phyloP scores from a whole-genome alignment of 2,888 invertebrate species.

The Drosophila prolongata region DNA sequence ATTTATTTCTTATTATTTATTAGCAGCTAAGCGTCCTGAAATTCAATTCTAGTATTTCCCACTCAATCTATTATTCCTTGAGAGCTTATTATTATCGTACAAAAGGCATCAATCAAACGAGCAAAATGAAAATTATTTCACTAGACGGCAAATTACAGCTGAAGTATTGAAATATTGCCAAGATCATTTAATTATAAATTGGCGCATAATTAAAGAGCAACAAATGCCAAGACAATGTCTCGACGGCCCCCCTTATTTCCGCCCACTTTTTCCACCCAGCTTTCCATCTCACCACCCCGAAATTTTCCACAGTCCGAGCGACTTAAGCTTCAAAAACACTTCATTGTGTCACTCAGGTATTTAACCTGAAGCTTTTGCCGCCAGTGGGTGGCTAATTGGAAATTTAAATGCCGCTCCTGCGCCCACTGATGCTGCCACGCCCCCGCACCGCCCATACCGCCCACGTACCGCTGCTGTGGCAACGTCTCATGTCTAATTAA shows the following conservation, averaged over 20 bases:
- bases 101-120: slow-evolving; percentile 23
- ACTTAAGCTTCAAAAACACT: slow-evolving; percentile 42
- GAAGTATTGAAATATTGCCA: slow-evolving; percentile 33
- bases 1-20: neutral
- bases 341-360: slow-evolving; percentile 44
- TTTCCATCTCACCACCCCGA: neutral
- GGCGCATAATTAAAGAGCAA: slow-evolving; percentile 36
- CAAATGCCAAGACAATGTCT: slow-evolving; percentile 11
- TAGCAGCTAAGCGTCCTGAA: neutral
- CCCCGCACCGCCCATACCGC: slow-evolving; percentile 8
- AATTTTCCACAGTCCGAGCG: slow-evolving; percentile 6
- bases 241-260: neutral
- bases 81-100: slow-evolving; percentile 17
- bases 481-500: slow-evolving; percentile 57
- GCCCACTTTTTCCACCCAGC: neutral
- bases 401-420: slow-evolving; percentile 47
- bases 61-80: slow-evolving; percentile 14
- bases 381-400: slow-evolving; percentile 43
- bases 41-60: neutral
- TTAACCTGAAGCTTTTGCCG: slow-evolving; percentile 31
- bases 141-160: slow-evolving; percentile 9
- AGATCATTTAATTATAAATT: slow-evolving; percentile 40
- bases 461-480: slow-evolving; percentile 19
- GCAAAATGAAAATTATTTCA: slow-evolving; percentile 31
- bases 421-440: slow-evolving; percentile 14